Conservation (phyloP, 2,797 vertebrate species). For the Mastacembelus armatus region DNA sequence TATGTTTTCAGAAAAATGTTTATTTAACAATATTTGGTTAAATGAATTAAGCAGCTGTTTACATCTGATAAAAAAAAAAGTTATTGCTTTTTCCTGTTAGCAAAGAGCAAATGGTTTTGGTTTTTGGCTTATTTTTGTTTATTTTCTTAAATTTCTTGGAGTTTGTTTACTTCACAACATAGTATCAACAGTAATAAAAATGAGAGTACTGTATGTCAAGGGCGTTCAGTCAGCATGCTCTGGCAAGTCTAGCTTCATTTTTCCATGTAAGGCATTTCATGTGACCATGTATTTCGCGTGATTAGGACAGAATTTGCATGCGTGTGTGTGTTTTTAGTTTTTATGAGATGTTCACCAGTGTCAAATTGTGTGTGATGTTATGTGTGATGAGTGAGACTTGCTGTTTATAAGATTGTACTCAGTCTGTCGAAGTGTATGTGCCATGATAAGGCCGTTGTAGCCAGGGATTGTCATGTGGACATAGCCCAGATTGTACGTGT, state of each 20-base stretch:
- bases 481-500: conserved; percentile 46
- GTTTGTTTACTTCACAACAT: conserved; percentile 58
- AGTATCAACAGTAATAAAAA: conserved; percentile 54
- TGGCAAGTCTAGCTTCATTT: conserved; percentile 62
- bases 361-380: conserved; percentile 64
- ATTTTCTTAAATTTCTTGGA: conserved; percentile 26
- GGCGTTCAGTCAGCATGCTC: conserved; percentile 52
- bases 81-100: conserved; percentile 15
- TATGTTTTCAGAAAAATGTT: background rate
- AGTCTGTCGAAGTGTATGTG: conserved; percentile 67
- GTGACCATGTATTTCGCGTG: conserved; percentile 51
- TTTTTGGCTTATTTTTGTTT: conserved; percentile 20
- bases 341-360: conserved; percentile 48
- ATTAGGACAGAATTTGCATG: conserved; percentile 58
- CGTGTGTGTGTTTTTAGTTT: conserved; percentile 32
- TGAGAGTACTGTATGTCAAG: conserved; percentile 55
- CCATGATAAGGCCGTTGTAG: conserved; percentile 69
- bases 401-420: conserved; percentile 62
- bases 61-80: conserved; percentile 8
- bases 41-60: conserved; percentile 3
- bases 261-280: conserved; percentile 56
- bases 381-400: conserved; percentile 45
- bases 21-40: background rate
- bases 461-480: conserved; percentile 70
- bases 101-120: conserved; percentile 20